Evolutionary conservation across 37 sponge, comb jelly and placozoan genomes (phyloP), one percentile per base, ranked within the genome.

Genomic region (Halichondria panicea): DNA sequence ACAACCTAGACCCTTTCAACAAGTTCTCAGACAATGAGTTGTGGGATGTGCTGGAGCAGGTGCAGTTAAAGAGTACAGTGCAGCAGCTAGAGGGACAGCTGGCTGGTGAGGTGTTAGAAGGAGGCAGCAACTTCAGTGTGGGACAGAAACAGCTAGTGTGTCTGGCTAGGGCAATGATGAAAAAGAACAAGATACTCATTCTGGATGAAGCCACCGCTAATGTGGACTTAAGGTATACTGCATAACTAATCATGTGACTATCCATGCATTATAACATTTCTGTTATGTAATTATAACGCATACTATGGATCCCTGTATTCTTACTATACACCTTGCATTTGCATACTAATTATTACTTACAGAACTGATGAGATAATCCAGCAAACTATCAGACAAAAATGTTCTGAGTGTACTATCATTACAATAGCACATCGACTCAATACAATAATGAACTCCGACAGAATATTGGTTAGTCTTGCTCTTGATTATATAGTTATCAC

Each of bases 181-280:
- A 71, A 74, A 78, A 76, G 31, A 93, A 89, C 78, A 89, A 79
- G 66, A 78, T 93, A 36, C 77, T 93, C 0, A 80, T 93, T 15
- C 86, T 93, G 19, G 94, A 93, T 63, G 94, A 93, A 61, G 94
- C 87, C 61, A 93, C 94, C 15, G 90, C 94, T 38, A 89, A 93
- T 78, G 90, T 93, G 22, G 94, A 93, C 55, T 63, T 77, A 55
- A 73, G 41, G 88, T 82, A 39, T 66, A 77, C 1, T 2, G 2
- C n/a, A n/a, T n/a, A n/a, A n/a, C n/a, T n/a, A n/a, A n/a, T n/a
- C n/a, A n/a, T n/a, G n/a, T 4, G 7, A 8, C 6, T 19, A 4
- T 30, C 6, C 65, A 21, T 8, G 31, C 39, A 19, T 21, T 15
- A 7, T 30, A 18, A 58, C n/a, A 6, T 58, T 30, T 15, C n/a